Percentiles rank a stretch among this genome's conserved stretches.
phyloP scores from a whole-genome alignment of 2,797 vertebrate genomes.

The Australoheros facetus region DNA sequence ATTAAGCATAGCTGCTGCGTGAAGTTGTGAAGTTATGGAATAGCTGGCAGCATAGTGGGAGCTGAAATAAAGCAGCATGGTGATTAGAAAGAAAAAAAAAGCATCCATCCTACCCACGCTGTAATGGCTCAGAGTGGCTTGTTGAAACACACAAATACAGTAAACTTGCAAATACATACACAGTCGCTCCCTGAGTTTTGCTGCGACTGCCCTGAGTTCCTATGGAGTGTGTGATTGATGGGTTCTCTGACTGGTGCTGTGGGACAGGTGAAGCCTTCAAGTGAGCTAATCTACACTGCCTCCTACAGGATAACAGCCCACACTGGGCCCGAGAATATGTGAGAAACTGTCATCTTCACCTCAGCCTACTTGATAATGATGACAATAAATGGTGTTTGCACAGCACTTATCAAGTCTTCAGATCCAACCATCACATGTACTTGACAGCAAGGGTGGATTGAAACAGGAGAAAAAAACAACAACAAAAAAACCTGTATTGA shows the following conservation, averaged over 20 bases:
- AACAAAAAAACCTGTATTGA: background rate
- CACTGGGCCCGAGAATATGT: constrained; percentile 33
- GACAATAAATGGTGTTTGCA: constrained; percentile 45
- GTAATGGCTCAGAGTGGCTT: constrained; percentile 39
- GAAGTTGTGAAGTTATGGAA: constrained; percentile 54
- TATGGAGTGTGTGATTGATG: constrained; percentile 59
- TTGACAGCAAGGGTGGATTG: constrained; percentile 3
- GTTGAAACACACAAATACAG: constrained; percentile 18
- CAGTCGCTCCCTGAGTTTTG: constrained; percentile 36
- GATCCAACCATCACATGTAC: constrained; percentile 8
- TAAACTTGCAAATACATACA: constrained; percentile 24
- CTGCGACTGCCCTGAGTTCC: constrained; percentile 28
- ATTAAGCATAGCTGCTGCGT: constrained; percentile 53
- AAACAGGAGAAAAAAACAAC: background rate
- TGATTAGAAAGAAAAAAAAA: constrained; percentile 54
- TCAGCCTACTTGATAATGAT: constrained; percentile 41
- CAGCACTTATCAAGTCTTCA: constrained; percentile 22
- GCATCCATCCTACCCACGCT: constrained; percentile 55
- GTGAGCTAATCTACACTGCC: constrained; percentile 71
- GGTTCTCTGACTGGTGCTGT: constrained; percentile 46
- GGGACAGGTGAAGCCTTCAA: constrained; percentile 40
- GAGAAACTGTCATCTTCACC: constrained; percentile 43
- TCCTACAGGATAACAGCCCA: constrained; percentile 69
- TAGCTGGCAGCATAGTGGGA: constrained; percentile 51
- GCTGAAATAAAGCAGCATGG: constrained; percentile 57